These are phyloP conservation scores for Schlechtendalia chinensis DNA, from an alignment of 1,140 invertebrate species.

Conservation along the genomic window DNA sequence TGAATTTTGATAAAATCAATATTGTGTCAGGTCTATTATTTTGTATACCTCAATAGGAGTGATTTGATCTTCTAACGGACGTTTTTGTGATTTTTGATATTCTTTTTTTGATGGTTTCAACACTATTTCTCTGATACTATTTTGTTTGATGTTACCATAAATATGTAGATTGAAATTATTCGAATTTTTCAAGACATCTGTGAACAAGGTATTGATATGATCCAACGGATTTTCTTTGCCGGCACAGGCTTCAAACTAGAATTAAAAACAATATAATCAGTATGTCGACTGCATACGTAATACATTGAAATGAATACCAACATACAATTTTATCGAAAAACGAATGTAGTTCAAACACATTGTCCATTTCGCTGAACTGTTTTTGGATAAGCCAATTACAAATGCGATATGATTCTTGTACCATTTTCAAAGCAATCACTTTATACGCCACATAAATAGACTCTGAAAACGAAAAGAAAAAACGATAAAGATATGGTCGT, in stretches of 20 bases:
- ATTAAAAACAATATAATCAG: background rate
- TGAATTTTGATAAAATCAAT: background rate
- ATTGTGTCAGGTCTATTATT: background rate
- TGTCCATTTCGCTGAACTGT: conserved; percentile 24
- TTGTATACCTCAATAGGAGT: conserved; percentile 6
- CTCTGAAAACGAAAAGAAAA: background rate
- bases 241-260: conserved; percentile 5
- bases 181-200: background rate
- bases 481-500: background rate
- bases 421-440: background rate
- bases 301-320: background rate
- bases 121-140: background rate
- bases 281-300: too few species aligned
- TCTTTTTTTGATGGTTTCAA: background rate
- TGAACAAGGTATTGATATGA: background rate
- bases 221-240: conserved; percentile 11
- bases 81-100: conserved; percentile 13
- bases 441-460: conserved; percentile 2
- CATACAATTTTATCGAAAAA: conserved; percentile 26
- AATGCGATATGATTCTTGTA: conserved; percentile 21
- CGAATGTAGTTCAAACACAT: conserved; percentile 10
- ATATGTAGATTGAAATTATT: conserved; percentile 11
- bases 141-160: background rate
- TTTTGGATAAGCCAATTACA: conserved; percentile 35
- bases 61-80: conserved; percentile 1